A percentile compares a stretch with the other conserved stretches of the same genome.
These are phyloP conservation scores for Nymphalis c-album DNA, from an alignment of 2,888 invertebrate species.

Conservation along the genomic window DNA sequence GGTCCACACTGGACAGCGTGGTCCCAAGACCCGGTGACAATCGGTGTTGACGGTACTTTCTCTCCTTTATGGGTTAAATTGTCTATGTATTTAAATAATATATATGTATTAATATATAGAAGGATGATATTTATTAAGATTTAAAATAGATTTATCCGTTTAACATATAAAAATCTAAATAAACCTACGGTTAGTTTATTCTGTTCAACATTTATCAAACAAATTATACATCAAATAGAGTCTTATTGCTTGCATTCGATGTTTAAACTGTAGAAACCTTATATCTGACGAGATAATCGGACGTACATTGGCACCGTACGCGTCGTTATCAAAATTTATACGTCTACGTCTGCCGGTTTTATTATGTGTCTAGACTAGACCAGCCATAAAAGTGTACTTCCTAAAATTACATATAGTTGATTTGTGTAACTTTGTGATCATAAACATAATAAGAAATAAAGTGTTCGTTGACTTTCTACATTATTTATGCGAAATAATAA, in stretches of 20 bases:
- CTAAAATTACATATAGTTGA: background rate
- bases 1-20: background rate
- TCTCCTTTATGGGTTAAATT: background rate
- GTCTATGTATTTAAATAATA: background rate
- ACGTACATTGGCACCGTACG: background rate
- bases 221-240: too few species aligned
- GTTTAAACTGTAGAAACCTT: constrained; percentile 1
- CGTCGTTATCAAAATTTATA: constrained; percentile 24
- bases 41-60: constrained; percentile 7
- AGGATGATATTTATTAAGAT: too few species aligned
- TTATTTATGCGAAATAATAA: too few species aligned
- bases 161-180: too few species aligned
- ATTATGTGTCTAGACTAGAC: constrained; percentile 30
- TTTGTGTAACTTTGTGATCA: too few species aligned
- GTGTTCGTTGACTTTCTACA: too few species aligned
- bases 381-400: constrained; percentile 13
- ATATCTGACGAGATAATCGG: background rate
- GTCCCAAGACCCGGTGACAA: background rate
- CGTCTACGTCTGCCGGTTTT: constrained; percentile 17
- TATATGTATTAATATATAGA: too few species aligned
- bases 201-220: background rate
- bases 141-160: too few species aligned
- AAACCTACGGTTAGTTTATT: too few species aligned
- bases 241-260: background rate
- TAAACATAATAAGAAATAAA: background rate